Evolutionary conservation across 2,113 vertebrate genomes (phyloP), one percentile per base, ranked within the genome.

Genomic region (Tichodroma muraria): DNA sequence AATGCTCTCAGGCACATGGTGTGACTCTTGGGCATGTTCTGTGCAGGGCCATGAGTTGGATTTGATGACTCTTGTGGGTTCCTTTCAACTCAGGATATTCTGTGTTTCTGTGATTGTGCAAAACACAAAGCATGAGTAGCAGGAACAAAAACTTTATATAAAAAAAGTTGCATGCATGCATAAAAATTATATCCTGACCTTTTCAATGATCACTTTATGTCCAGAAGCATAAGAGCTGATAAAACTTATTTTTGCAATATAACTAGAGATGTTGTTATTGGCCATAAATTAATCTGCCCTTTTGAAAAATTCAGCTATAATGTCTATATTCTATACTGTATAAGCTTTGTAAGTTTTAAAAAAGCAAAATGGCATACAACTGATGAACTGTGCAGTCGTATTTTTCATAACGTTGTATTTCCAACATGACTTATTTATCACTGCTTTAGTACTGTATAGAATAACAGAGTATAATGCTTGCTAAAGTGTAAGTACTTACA

Each of bases 181-280:
- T 89, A 96, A 90, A 94, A 96, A 89, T 80, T 93, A 88, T 90
- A 87, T 63, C 49, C 20, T 94, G 86, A 95, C 75, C 93, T 97
- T 96, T 96, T 60, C 81, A 95, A 37, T 93, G 91, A 90, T 83
- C 70, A 54, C 61, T 92, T 89, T 94, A 80, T 80, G 68, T 79
- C 90, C 70, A 93, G 71, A 95, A 80, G 84, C 64, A 88, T 87
- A 88, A 82, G 70, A 93, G 69, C 76, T 93, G 78, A 83, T 92
- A 80, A 90, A 89, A 49, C 44, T 87, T 80, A 79, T 91, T 90
- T 94, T 94, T 92, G 30, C 65, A 66, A n/a, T 88, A 60, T 88
- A 88, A 79, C 27, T 90, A 69, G 71, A 79, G 45, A 81, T 77
- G 65, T 53, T 95, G 89, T 90, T 92, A 94, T 75, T 96, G 15